phyloP scores from a whole-genome alignment of 2,888 invertebrate genomes.

The Sphaeridia pumilis region DNA sequence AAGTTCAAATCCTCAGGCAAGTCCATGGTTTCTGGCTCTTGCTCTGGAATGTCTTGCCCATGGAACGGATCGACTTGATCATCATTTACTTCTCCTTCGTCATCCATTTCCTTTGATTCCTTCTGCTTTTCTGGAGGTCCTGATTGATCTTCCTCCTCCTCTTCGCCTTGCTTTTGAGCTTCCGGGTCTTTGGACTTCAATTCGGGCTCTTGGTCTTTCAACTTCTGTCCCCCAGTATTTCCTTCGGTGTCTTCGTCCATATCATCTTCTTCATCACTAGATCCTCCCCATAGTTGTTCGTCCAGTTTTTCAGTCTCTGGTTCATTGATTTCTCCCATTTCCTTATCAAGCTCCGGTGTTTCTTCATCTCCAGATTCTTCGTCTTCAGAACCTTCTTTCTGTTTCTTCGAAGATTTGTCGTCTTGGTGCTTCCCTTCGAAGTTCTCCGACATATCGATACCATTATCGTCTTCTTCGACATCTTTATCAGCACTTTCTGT shows the following conservation, averaged over 20 bases:
- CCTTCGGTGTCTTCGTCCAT: slow-evolving; percentile 44
- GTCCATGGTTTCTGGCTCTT: slow-evolving; percentile 76
- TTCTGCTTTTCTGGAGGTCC: slow-evolving; percentile 37
- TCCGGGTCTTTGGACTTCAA: slow-evolving; percentile 37
- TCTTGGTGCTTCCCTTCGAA: slow-evolving; percentile 82
- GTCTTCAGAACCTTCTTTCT: slow-evolving; percentile 52
- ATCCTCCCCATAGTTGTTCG: slow-evolving; percentile 47
- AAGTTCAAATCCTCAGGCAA: slow-evolving; percentile 74
- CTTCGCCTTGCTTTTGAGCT: slow-evolving; percentile 38
- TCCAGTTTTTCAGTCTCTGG: slow-evolving; percentile 59
- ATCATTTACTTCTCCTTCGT: slow-evolving; percentile 46
- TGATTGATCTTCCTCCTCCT: slow-evolving; percentile 39
- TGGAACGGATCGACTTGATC: slow-evolving; percentile 60
- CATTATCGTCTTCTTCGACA: slow-evolving; percentile 66
- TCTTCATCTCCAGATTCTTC: slow-evolving; percentile 46
- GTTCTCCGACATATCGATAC: slow-evolving; percentile 91
- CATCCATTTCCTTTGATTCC: slow-evolving; percentile 44
- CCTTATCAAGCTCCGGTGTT: slow-evolving; percentile 76
- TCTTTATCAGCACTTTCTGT: slow-evolving; percentile 56
- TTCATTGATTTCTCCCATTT: slow-evolving; percentile 89
- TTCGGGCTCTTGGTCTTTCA: slow-evolving; percentile 45
- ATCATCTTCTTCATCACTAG: slow-evolving; percentile 64
- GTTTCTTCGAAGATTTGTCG: slow-evolving; percentile 47
- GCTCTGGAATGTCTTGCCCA: slow-evolving; percentile 59
- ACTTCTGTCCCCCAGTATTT: slow-evolving; percentile 36